phyloP scores from a whole-genome alignment of 2,113 vertebrate genomes.

The Sinosuthora webbiana region DNA sequence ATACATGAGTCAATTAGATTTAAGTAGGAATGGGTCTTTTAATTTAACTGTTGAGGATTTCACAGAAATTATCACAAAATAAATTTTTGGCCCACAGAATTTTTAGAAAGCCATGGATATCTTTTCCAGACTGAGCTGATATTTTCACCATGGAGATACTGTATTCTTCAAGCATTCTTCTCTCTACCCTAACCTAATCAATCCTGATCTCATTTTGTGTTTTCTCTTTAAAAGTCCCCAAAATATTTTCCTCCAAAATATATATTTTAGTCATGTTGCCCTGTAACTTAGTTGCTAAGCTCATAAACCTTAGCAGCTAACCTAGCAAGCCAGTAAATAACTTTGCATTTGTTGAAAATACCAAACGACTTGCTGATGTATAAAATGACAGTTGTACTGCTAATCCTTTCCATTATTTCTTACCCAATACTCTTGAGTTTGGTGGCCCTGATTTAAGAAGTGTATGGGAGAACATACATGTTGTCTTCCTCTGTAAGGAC shows the following conservation, averaged over 20 bases:
- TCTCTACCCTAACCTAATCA: not conserved
- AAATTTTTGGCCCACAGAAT: not conserved
- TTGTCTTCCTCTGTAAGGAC: not conserved
- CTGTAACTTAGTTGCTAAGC: not conserved
- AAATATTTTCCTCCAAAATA: not conserved
- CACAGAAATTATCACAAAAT: not conserved
- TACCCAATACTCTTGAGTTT: not conserved
- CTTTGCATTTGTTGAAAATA: not conserved
- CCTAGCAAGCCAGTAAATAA: not conserved
- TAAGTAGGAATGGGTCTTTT: not conserved
- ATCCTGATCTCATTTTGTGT: not conserved
- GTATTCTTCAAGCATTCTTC: not conserved
- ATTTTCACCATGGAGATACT: not conserved
- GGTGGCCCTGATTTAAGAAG: not conserved
- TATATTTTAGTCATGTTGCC: not conserved
- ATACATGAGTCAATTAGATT: not conserved
- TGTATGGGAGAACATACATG: accelerated
- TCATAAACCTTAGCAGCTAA: not conserved
- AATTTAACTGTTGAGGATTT: not conserved
- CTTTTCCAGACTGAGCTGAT: not conserved
- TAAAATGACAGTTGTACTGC: not conserved
- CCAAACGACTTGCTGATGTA: not conserved
- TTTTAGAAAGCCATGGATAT: not conserved
- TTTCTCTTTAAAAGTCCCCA: not conserved
- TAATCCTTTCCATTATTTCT: not conserved